Percentiles rank a stretch among this genome's conserved stretches.
phyloP scores from a whole-genome alignment of 2,888 invertebrate genomes.

The Idaea straminata region DNA sequence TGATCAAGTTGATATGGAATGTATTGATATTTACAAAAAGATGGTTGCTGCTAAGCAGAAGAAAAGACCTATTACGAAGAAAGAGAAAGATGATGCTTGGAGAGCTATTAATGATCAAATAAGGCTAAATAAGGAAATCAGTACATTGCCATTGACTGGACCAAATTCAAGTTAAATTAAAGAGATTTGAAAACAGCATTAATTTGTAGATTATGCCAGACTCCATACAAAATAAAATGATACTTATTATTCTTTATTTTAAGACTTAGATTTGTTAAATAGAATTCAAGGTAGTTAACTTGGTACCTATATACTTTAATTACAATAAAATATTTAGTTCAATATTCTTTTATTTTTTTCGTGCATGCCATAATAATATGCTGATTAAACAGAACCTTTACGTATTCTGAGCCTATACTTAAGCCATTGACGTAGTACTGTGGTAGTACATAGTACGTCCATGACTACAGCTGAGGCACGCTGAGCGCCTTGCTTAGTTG shows the following conservation, averaged over 20 bases:
- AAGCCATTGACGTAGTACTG: no score
- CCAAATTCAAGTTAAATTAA: constrained; percentile 72
- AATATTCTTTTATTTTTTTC: not conserved
- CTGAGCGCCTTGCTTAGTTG: no score
- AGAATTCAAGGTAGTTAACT: not conserved
- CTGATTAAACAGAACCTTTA: no score
- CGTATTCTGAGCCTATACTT: no score
- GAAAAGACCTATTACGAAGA: constrained; percentile 87
- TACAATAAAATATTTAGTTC: not conserved
- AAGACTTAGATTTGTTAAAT: not conserved
- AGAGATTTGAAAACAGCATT: not conserved
- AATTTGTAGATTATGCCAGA: not conserved
- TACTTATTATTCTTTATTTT: not conserved
- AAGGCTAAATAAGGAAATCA: constrained; percentile 76
- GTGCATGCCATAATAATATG: not conserved
- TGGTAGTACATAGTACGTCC: no score
- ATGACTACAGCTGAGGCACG: no score
- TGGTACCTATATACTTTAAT: not conserved
- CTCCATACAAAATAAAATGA: not conserved
- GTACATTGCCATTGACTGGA: constrained; percentile 70
- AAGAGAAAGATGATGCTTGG: constrained; percentile 90
- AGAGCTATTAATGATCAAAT: constrained; percentile 85
- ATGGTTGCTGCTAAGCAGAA: constrained; percentile 89
- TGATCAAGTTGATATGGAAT: constrained; percentile 85
- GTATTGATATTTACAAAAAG: constrained; percentile 92